phyloP scores from a whole-genome alignment of 2,113 vertebrate genomes.

The Choloepus hoffmanni region DNA sequence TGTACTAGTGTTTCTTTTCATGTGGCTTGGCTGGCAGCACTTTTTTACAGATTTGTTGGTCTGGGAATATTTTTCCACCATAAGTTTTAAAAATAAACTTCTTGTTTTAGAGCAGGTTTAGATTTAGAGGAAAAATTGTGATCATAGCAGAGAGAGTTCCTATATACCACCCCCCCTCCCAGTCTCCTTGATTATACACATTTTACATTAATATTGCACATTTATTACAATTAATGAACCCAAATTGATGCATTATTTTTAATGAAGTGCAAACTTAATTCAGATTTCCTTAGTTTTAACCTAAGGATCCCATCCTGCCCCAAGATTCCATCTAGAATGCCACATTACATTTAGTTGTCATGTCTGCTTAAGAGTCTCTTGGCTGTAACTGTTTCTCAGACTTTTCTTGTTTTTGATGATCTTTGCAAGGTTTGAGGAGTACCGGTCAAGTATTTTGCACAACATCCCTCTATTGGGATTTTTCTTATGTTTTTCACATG shows the following conservation, averaged over 20 bases:
- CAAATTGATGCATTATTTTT: not conserved
- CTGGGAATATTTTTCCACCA: not conserved
- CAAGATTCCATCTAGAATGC: not conserved
- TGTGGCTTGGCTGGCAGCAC: not conserved
- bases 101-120: conserved; percentile 7
- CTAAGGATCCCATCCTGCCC: not conserved
- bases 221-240: not conserved
- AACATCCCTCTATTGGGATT: not conserved
- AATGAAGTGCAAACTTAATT: not conserved
- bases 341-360: not conserved
- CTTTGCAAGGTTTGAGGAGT: not conserved
- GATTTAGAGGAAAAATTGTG: not conserved
- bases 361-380: not conserved
- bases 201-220: not conserved
- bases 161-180: accelerated
- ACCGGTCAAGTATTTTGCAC: not conserved
- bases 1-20: not conserved
- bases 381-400: not conserved
- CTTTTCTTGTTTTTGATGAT: not conserved
- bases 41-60: not conserved
- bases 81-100: not conserved
- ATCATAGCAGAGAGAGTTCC: not conserved
- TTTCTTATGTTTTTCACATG: not conserved
- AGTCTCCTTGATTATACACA: not conserved
- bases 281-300: not conserved